phyloP scores from a whole-genome alignment of 2,888 invertebrate genomes.

The Caenorhabditis sulstoni region DNA sequence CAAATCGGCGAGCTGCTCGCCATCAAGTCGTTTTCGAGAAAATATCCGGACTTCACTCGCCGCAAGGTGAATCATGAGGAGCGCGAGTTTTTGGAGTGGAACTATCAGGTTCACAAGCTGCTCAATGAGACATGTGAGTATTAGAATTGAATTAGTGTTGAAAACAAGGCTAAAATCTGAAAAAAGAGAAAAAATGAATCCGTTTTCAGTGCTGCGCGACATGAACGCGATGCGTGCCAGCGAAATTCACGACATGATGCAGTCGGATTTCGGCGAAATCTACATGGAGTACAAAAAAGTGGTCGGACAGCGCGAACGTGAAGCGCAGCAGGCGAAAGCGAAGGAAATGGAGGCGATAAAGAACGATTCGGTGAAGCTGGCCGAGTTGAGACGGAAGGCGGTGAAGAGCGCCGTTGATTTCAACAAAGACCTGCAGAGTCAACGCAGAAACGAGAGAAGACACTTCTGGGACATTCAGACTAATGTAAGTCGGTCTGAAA shows the following conservation, averaged over 20 bases:
- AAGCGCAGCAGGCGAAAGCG: slow-evolving; percentile 81
- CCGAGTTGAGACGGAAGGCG: slow-evolving; percentile 44
- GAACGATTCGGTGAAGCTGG: slow-evolving; percentile 53
- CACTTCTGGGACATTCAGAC: slow-evolving; percentile 66
- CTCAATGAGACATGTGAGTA: slow-evolving; percentile 66
- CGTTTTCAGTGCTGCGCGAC: slow-evolving; percentile 70
- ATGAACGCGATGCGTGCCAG: slow-evolving; percentile 75
- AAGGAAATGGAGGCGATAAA: slow-evolving; percentile 81
- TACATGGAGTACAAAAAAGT: slow-evolving; percentile 84
- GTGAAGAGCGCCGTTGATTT: slow-evolving; percentile 47
- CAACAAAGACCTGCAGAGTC: slow-evolving; percentile 55
- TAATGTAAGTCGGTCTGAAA: slow-evolving; percentile 25
- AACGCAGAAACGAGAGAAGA: slow-evolving; percentile 40
- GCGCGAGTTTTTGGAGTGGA: slow-evolving; percentile 89
- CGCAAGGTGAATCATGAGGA: slow-evolving; percentile 88
- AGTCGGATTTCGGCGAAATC: slow-evolving; percentile 93
- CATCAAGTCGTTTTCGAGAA: slow-evolving; percentile 96
- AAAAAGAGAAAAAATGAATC: neutral
- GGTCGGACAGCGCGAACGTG: slow-evolving; percentile 80
- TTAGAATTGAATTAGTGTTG: neutral
- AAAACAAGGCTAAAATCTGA: neutral
- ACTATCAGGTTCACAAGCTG: slow-evolving; percentile 81
- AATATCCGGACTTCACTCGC: slow-evolving; percentile 82
- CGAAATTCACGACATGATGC: slow-evolving; percentile 95
- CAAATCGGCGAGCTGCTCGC: slow-evolving; percentile 94